These are phyloP conservation scores for Pseudonaja textilis DNA, from an alignment of 2,113 vertebrate genomes.

Conservation along the genomic window DNA sequence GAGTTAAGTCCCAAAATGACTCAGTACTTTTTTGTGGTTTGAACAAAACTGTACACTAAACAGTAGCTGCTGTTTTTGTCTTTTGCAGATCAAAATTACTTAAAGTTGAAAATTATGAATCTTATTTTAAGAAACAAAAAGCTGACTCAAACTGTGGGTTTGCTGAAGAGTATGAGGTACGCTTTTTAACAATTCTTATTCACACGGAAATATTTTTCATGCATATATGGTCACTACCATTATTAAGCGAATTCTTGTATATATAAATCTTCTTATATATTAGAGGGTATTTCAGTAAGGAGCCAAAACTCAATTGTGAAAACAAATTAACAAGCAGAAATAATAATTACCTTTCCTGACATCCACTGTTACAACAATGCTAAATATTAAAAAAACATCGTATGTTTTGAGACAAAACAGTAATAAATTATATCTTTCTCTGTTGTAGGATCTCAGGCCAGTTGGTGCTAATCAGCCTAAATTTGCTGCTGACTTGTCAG, in stretches of 20 bases:
- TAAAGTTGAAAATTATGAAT: slow-evolving; percentile 83
- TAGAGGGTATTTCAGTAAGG: neutral
- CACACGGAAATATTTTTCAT: neutral
- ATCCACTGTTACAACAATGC: too few relatives aligned
- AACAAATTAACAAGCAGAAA: neutral
- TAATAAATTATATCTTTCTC: slow-evolving; percentile 14
- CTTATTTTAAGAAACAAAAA: slow-evolving; percentile 87
- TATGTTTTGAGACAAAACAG: neutral
- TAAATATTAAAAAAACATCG: neutral
- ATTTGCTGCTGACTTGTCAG: slow-evolving; percentile 74
- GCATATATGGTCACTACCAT: neutral
- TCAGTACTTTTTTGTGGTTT: neutral
- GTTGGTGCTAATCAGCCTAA: slow-evolving; percentile 83
- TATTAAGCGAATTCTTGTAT: neutral
- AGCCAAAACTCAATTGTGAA: neutral
- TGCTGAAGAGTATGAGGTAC: slow-evolving; percentile 93
- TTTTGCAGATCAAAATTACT: slow-evolving; percentile 73
- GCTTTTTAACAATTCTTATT: slow-evolving; percentile 12
- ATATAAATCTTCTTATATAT: neutral
- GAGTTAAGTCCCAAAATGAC: neutral
- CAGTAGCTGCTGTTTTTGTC: slow-evolving; percentile 23
- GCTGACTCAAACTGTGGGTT: slow-evolving; percentile 94
- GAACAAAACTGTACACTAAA: neutral
- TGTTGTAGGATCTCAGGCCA: slow-evolving; percentile 81
- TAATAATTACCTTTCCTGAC: neutral